These are phyloP conservation scores for Sinocyclocheilus anophthalmus DNA, from an alignment of 2,113 vertebrate species.

Conservation along the genomic window DNA sequence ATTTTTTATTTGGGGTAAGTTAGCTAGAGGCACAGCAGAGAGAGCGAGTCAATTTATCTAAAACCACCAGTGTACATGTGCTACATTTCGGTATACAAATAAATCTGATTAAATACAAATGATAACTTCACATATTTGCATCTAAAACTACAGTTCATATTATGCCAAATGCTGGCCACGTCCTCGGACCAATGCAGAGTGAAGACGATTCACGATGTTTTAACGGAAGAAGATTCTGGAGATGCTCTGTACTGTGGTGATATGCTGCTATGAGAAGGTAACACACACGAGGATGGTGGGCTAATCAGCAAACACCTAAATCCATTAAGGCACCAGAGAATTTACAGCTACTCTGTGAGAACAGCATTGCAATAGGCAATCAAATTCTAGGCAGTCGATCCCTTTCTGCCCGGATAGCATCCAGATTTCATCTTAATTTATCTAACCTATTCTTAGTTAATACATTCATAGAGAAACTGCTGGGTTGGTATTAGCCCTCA, in stretches of 20 bases:
- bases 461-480: slow-evolving; percentile 18
- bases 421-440: slow-evolving; percentile 22
- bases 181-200: neutral
- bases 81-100: neutral
- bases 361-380: slow-evolving; percentile 13
- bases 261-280: slow-evolving; percentile 10
- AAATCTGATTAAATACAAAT: neutral
- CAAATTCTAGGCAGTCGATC: slow-evolving; percentile 25
- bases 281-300: neutral
- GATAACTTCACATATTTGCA: neutral
- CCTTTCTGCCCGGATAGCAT: neutral
- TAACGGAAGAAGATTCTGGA: neutral
- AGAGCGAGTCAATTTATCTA: neutral
- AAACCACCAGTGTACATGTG: neutral
- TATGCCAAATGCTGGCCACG: neutral
- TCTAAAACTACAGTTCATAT: neutral
- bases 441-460: slow-evolving; percentile 39
- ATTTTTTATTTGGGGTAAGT: neutral
- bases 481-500: slow-evolving; percentile 31
- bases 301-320: slow-evolving; percentile 25
- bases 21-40: neutral
- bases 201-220: neutral
- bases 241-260: slow-evolving; percentile 17
- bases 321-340: slow-evolving; percentile 19
- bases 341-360: slow-evolving; percentile 14